These are phyloP conservation scores for Helleia helle DNA, from an alignment of 2,888 invertebrate species.

Conservation along the genomic window DNA sequence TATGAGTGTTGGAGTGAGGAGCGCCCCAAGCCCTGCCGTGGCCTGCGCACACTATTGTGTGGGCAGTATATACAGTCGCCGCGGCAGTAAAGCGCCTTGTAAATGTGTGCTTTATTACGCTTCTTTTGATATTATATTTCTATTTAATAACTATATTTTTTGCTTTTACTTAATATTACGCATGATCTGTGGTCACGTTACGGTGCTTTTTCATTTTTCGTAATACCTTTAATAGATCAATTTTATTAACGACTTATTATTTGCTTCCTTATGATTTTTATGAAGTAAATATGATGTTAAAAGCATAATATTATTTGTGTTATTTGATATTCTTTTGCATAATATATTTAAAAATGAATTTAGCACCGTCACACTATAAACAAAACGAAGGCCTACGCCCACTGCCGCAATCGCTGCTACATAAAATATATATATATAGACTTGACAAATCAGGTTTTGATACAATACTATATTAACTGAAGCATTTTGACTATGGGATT, in stretches of 20 bases:
- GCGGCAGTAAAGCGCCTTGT: constrained; percentile 28
- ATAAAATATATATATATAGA: too few relatives aligned
- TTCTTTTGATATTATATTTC: constrained; percentile 54
- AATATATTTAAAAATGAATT: not conserved
- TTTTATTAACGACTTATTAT: not conserved
- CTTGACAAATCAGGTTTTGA: too few relatives aligned
- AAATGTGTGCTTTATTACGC: constrained; percentile 66
- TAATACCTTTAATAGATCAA: not conserved
- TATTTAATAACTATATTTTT: constrained; percentile 37
- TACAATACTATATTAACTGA: too few relatives aligned
- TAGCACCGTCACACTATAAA: not conserved
- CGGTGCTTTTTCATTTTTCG: constrained; percentile 11
- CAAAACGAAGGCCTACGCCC: constrained; percentile 3
- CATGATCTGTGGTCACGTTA: constrained; percentile 12
- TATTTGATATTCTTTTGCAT: not conserved
- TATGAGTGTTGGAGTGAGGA: not conserved
- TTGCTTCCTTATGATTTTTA: not conserved
- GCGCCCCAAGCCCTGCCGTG: too few relatives aligned
- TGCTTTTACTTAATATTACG: constrained; percentile 34
- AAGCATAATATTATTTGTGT: constrained; percentile 2
- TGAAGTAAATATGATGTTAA: constrained; percentile 1
- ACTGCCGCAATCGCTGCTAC: not conserved
- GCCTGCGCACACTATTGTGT: not conserved
- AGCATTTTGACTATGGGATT: too few relatives aligned
- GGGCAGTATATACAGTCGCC: not conserved